phyloP scores from a whole-genome alignment of 2,113 vertebrate genomes.

The Coracopsis vasa region DNA sequence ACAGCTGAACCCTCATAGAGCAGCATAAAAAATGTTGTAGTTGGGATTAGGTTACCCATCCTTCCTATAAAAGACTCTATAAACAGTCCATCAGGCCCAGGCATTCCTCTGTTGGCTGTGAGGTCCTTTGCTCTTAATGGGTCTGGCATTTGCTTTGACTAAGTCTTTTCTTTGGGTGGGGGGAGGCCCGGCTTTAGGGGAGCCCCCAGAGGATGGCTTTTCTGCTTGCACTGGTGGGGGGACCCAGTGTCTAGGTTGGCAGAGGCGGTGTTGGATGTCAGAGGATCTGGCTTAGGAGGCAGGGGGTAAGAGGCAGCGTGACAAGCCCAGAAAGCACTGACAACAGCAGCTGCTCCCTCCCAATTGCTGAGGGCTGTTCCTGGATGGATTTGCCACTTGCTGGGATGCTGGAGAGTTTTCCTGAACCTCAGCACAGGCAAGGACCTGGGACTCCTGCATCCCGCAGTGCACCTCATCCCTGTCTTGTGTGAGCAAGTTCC shows the following conservation, averaged over 20 bases:
- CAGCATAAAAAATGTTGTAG: slow-evolving; percentile 47
- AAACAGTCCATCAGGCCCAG: slow-evolving; percentile 61
- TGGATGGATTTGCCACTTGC: background rate
- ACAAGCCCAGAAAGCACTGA: background rate
- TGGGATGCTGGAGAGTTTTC: background rate
- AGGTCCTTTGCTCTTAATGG: slow-evolving; percentile 35
- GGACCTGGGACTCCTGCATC: background rate
- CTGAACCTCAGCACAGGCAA: background rate
- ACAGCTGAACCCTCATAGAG: slow-evolving; percentile 57
- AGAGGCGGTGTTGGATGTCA: slow-evolving; percentile 39
- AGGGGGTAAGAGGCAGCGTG: background rate
- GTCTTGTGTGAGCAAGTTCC: background rate
- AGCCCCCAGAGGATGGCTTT: background rate
- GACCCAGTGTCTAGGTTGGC: slow-evolving; percentile 26
- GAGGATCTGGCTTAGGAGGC: background rate
- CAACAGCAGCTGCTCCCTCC: slow-evolving; percentile 55
- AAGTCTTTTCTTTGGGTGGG: background rate
- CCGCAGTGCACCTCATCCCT: background rate
- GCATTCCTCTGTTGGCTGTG: slow-evolving; percentile 55
- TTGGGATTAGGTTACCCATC: slow-evolving; percentile 70
- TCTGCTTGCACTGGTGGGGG: background rate
- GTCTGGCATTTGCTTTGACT: slow-evolving; percentile 42
- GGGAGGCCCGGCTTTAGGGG: background rate
- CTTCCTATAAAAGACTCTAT: slow-evolving; percentile 67
- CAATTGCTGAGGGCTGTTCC: background rate